These are phyloP conservation scores for Nemotelus pantherinus DNA, from an alignment of 2,888 invertebrate species.

Conservation along the genomic window DNA sequence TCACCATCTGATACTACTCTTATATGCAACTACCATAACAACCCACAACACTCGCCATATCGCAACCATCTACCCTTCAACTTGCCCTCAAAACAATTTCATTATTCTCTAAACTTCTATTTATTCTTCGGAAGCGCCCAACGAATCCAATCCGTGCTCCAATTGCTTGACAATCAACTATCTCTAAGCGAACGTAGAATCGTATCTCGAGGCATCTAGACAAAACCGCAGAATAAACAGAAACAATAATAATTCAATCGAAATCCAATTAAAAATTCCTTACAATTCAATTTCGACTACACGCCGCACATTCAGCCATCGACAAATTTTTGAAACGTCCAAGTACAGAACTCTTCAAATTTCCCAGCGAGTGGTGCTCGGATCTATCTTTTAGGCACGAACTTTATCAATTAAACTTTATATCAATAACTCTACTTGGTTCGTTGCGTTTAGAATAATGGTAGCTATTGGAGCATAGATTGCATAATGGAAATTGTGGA, in stretches of 20 bases:
- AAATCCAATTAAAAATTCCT: constrained; percentile 40
- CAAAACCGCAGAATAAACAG: constrained; percentile 33
- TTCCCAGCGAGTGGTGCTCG: background rate
- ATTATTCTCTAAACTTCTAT: too few species aligned
- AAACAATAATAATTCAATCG: constrained; percentile 34
- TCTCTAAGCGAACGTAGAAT: too few species aligned
- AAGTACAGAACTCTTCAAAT: background rate
- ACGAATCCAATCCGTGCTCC: too few species aligned
- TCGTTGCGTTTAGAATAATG: constrained; percentile 1
- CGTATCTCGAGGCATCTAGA: background rate
- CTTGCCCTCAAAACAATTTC: too few species aligned
- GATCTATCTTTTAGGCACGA: background rate
- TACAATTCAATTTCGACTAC: constrained; percentile 16
- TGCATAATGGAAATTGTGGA: background rate
- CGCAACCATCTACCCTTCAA: too few species aligned
- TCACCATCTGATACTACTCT: too few species aligned
- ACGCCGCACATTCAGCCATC: background rate
- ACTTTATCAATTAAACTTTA: constrained; percentile 36
- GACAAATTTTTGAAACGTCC: background rate
- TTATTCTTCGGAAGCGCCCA: too few species aligned
- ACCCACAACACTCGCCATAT: too few species aligned
- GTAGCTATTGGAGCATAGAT: background rate
- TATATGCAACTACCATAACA: too few species aligned
- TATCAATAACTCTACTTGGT: constrained; percentile 20
- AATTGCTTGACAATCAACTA: too few species aligned